Evolutionary conservation across 2,113 vertebrate species (phyloP).

Genomic region (Engraulis encrasicolus): DNA sequence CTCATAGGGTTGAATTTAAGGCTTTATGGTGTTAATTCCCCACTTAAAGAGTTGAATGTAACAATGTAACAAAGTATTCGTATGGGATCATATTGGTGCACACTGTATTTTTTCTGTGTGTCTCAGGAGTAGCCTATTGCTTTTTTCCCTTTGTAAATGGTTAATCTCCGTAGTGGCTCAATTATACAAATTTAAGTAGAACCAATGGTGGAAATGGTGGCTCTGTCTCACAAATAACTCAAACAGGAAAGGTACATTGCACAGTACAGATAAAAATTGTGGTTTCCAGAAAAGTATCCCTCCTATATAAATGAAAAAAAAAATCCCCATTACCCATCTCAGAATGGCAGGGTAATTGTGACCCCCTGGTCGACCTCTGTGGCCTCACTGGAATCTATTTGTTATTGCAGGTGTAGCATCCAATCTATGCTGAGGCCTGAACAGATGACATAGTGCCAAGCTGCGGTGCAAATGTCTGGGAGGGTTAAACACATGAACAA

Average conservation of each 20-base stretch:
- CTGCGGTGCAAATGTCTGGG: neutral
- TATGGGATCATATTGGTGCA: too few relatives aligned
- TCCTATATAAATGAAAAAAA: neutral
- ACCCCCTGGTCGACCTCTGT: neutral
- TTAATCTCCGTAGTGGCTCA: too few relatives aligned
- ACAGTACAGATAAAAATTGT: neutral
- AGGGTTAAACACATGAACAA: neutral
- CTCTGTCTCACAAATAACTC: too few relatives aligned
- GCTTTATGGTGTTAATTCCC: too few relatives aligned
- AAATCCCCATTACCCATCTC: neutral
- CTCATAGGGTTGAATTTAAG: too few relatives aligned
- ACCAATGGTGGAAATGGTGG: too few relatives aligned
- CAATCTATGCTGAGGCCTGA: neutral
- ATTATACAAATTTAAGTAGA: too few relatives aligned
- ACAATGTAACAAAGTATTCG: too few relatives aligned
- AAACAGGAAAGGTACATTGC: neutral
- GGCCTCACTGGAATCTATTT: neutral
- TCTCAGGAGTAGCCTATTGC: too few relatives aligned
- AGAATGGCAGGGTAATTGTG: neutral
- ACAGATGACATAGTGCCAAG: neutral
- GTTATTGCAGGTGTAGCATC: neutral
- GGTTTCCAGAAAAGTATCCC: neutral
- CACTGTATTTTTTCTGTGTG: too few relatives aligned
- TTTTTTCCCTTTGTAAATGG: too few relatives aligned
- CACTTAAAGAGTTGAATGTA: too few relatives aligned